Evolutionary conservation across 2,888 invertebrate genomes (phyloP).

Genomic region (Gari tellinella): DNA sequence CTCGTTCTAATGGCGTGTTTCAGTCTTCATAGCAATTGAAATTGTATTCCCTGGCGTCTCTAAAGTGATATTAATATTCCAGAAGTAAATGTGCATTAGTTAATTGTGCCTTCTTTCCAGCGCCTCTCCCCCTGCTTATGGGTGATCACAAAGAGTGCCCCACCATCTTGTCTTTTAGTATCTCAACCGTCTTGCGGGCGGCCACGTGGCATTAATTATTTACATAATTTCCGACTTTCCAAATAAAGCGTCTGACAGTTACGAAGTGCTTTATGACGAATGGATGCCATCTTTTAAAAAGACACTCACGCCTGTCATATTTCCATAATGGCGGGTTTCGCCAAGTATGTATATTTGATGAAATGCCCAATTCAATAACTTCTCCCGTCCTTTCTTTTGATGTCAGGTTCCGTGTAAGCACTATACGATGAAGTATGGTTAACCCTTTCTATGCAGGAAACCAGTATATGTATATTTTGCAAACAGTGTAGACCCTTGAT

Average conservation of each 20-base stretch:
- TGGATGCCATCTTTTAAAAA: constrained; percentile 49
- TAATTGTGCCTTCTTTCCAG: constrained; percentile 71
- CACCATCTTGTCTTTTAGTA: constrained; percentile 33
- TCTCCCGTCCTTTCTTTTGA: constrained; percentile 1
- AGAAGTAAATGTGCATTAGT: constrained; percentile 75
- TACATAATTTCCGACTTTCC: constrained; percentile 20
- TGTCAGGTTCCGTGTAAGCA: too few relatives aligned
- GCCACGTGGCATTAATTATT: constrained; percentile 46
- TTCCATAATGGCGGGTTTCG: constrained; percentile 14
- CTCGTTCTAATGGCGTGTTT: constrained; percentile 55
- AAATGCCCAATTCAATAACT: constrained; percentile 16
- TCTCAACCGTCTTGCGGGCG: background rate
- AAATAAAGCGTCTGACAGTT: constrained; percentile 51
- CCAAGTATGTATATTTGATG: constrained; percentile 22
- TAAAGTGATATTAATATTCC: constrained; percentile 74
- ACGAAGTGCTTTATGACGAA: constrained; percentile 54
- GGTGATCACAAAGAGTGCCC: constrained; percentile 27
- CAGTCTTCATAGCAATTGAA: constrained; percentile 68
- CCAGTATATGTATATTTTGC: too few relatives aligned
- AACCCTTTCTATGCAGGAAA: too few relatives aligned
- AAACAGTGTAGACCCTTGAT: too few relatives aligned
- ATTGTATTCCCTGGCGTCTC: constrained; percentile 62
- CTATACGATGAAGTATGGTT: too few relatives aligned
- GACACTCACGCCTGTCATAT: background rate
- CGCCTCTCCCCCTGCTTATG: constrained; percentile 29